Base-by-base conservation (phyloP, 2,888 invertebrate genomes). In the Andrena bucephala region DNA sequence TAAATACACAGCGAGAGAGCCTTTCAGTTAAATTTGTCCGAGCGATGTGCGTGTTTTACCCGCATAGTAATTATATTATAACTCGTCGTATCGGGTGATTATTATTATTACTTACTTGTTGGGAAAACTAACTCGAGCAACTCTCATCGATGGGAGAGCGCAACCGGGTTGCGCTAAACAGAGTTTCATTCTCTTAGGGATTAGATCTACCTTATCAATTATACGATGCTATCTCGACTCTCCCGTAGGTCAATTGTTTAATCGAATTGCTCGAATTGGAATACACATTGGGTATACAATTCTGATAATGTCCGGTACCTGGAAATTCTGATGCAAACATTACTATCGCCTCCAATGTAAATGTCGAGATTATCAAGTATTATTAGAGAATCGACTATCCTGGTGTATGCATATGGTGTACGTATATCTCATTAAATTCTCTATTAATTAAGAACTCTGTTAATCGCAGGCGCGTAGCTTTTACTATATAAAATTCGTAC, bases 41-140 rank as follows among this genome's bases (percentile, higher is more conserved):
- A 88, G 79, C 84, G 84, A 87, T 91, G 91, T 91, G 91, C 91
- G 90, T 89, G 85, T 84, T 89, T 88, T 68, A 85, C 83, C 84
- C 75, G 84, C 89, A 87, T 87, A 86, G 80, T 89, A 89, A 87
- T 54, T 86, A 80, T 84, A 83, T 70, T 68, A 60, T 72, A 72
- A 57, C 70, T 80, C 42, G 60, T 60, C 31, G 42, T 54, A 20
- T 73, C 16, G 8, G 48, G 33, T 70, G 68, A 75, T 52, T 50
- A 27, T 57, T 82, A 73, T 20, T 50, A 27, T 57, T 82, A 73
- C 20, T 65, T 70, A n/a, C 67, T 13, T 52, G 20, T 59, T 42
- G 16, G 42, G 42, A 42, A 42, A 42, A 42, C 42, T 42, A 13
- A 42, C 5, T 42, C 16, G 42, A 42, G 42, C 42, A 16, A 42